A percentile compares a stretch with the other conserved stretches of the same genome.
Conservation (phyloP, 1,140 invertebrate species). For the Tyrophagus putrescentiae region DNA sequence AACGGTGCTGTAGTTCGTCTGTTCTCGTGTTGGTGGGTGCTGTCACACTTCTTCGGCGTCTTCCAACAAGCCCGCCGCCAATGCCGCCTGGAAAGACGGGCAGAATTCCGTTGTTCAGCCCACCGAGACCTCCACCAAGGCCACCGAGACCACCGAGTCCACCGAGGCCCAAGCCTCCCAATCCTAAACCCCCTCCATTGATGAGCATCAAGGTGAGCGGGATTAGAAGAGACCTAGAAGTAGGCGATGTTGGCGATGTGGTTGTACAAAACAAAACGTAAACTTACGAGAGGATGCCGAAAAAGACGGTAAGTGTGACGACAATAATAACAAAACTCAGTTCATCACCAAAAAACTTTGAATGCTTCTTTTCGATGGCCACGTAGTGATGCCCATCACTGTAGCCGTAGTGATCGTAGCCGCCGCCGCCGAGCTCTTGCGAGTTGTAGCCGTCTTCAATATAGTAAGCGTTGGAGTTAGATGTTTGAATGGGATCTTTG, state of each 20-base stretch:
- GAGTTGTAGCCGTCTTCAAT: neutral
- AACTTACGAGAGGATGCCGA: slow-evolving; percentile 5
- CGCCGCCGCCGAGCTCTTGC: neutral
- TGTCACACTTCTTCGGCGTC: neutral
- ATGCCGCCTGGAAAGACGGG: neutral
- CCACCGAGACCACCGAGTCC: neutral
- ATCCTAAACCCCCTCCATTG: no score
- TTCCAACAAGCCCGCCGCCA: neutral
- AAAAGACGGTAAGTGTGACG: slow-evolving; percentile 2
- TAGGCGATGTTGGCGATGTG: neutral
- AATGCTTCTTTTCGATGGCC: neutral
- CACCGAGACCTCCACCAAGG: no score
- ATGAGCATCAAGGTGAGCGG: slow-evolving; percentile 2
- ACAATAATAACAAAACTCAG: slow-evolving; percentile 7
- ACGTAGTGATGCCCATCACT: neutral
- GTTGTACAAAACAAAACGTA: neutral
- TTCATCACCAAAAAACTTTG: slow-evolving; percentile 9
- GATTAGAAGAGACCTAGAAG: neutral
- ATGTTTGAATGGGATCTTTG: slow-evolving; percentile 2
- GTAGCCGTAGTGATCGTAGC: neutral
- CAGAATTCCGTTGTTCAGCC: neutral
- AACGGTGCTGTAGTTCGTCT: neutral
- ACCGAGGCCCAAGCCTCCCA: neutral
- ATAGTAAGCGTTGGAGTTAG: slow-evolving; percentile 3
- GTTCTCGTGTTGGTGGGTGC: neutral